Evolutionary conservation across 1,140 invertebrate genomes (phyloP).

Genomic region (Drosophila kohkoa): DNA sequence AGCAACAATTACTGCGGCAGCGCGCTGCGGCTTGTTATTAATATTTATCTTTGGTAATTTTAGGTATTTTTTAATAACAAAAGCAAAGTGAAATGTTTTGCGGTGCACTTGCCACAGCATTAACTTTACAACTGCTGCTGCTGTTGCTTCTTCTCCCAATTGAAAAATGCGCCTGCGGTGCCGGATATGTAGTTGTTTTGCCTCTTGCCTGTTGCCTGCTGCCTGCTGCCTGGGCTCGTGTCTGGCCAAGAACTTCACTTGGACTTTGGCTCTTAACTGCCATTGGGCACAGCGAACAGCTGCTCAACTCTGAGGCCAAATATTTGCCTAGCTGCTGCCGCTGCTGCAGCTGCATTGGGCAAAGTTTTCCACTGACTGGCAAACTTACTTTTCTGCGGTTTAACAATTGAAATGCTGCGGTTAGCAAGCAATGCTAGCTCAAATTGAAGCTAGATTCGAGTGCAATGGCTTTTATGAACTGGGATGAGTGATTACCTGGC

Average conservation of each 20-base stretch:
- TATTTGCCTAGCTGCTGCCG: constrained; percentile 62
- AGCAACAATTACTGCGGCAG: constrained; percentile 43
- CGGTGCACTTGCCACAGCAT: constrained; percentile 60
- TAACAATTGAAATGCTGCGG: constrained; percentile 62
- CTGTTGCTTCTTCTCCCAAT: neutral
- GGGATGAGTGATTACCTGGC: constrained; percentile 31
- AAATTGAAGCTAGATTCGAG: constrained; percentile 26
- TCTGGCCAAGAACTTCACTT: constrained; percentile 32
- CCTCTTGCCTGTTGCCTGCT: constrained; percentile 1
- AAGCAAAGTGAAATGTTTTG: constrained; percentile 71
- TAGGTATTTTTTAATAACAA: constrained; percentile 83
- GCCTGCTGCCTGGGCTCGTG: neutral
- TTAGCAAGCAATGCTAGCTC: constrained; percentile 8
- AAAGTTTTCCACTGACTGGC: constrained; percentile 58
- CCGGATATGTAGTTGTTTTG: constrained; percentile 15
- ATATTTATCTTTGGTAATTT: constrained; percentile 83
- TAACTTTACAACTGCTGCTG: constrained; percentile 51
- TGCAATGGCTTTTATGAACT: neutral
- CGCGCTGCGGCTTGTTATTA: constrained; percentile 75
- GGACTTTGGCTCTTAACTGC: constrained; percentile 48
- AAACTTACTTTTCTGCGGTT: constrained; percentile 71
- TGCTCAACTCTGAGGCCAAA: constrained; percentile 71
- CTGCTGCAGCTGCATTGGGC: constrained; percentile 51
- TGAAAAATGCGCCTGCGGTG: constrained; percentile 51
- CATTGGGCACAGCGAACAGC: constrained; percentile 35